Conservation (phyloP, 2,888 invertebrate genomes). For the Myopa tessellatipennis region DNA sequence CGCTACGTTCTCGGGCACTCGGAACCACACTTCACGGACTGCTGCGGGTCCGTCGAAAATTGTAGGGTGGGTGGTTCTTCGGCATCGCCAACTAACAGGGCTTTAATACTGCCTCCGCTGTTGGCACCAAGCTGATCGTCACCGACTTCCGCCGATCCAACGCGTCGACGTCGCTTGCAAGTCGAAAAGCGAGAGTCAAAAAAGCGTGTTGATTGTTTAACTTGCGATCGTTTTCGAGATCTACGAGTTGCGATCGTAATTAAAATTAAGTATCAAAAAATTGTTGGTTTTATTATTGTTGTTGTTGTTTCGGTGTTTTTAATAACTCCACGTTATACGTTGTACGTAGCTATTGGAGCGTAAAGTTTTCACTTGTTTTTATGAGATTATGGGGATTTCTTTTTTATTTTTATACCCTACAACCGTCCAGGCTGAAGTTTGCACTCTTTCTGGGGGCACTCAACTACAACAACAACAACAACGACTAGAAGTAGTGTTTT, state of each 20-base stretch:
- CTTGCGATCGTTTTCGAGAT: background rate
- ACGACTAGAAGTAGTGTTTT: conserved; percentile 10
- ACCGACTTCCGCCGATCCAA: too few species aligned
- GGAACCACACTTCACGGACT: background rate
- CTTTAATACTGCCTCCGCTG: background rate
- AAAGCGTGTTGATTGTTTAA: background rate
- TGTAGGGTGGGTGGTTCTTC: background rate
- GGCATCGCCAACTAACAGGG: background rate
- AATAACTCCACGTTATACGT: too few species aligned
- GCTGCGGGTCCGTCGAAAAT: background rate
- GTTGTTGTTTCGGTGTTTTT: too few species aligned
- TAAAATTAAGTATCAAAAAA: background rate
- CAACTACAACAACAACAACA: background rate
- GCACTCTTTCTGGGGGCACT: too few species aligned
- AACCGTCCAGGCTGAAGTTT: too few species aligned
- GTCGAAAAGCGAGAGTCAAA: background rate
- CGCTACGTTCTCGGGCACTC: background rate
- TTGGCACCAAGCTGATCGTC: background rate
- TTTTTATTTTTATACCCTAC: too few species aligned
- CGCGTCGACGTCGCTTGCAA: too few species aligned
- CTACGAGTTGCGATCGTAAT: background rate
- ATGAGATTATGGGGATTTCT: too few species aligned
- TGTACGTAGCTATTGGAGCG: too few species aligned
- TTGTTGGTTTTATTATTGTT: background rate
- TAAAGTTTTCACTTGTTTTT: too few species aligned